A percentile compares a stretch with the other conserved stretches of the same genome.
These are phyloP conservation scores for Charanyca ferruginea DNA, from an alignment of 2,888 invertebrate genomes.

Conservation along the genomic window DNA sequence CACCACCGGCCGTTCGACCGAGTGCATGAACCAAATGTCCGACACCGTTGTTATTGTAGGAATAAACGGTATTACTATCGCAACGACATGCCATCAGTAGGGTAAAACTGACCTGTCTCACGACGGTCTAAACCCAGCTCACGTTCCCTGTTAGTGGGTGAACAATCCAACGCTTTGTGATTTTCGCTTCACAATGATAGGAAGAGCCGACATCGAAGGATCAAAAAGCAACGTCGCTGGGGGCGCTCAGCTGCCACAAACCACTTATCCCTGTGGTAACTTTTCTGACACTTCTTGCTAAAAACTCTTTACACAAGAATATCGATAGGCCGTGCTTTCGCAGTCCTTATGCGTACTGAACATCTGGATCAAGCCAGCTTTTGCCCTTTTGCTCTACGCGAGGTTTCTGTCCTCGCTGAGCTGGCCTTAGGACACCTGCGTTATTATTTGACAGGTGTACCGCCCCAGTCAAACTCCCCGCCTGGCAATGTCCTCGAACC, in stretches of 20 bases:
- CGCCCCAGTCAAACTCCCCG: constrained; percentile 93
- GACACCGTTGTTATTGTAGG: constrained; percentile 92
- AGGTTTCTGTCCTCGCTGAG: constrained; percentile 93
- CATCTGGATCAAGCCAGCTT: constrained; percentile 93
- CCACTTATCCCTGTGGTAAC: constrained; percentile 94
- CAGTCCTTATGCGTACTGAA: constrained; percentile 92
- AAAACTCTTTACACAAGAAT: constrained; percentile 91
- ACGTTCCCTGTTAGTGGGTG: constrained; percentile 93
- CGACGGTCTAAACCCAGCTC: constrained; percentile 93
- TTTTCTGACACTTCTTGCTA: constrained; percentile 93
- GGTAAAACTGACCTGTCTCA: constrained; percentile 92
- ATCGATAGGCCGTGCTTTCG: constrained; percentile 93
- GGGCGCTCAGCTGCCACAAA: constrained; percentile 92
- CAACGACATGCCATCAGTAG: constrained; percentile 90
- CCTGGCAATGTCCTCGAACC: constrained; percentile 91
- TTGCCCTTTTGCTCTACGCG: constrained; percentile 93
- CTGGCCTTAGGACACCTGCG: constrained; percentile 92
- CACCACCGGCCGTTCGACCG: constrained; percentile 92
- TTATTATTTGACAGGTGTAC: constrained; percentile 93
- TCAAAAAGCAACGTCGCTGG: constrained; percentile 93
- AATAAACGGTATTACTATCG: constrained; percentile 90
- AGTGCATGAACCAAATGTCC: constrained; percentile 92
- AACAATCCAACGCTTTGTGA: constrained; percentile 94
- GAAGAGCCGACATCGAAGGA: constrained; percentile 94
- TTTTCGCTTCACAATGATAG: constrained; percentile 94